Percentiles rank a stretch among this genome's conserved stretches.
These are phyloP conservation scores for Apolygus lucorum DNA, from an alignment of 1,140 invertebrate genomes.

Conservation along the genomic window DNA sequence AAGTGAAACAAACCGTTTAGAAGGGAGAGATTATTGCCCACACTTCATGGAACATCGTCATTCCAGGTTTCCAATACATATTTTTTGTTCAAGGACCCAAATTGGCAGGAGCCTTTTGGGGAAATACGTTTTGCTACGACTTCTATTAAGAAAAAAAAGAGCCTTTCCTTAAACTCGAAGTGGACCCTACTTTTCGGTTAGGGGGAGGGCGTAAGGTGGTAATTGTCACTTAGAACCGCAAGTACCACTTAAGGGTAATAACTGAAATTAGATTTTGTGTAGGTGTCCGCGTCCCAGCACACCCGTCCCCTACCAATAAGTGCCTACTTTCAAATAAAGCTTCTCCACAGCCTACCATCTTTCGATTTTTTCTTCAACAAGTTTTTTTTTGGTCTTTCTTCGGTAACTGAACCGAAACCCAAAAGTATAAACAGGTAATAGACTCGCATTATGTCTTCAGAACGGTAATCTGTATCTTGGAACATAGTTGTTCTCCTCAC, in stretches of 20 bases:
- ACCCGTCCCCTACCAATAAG: not conserved
- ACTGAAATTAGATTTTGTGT: slow-evolving; percentile 15
- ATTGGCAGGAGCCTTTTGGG: not conserved
- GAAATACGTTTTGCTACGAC: not conserved
- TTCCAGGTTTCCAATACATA: not conserved
- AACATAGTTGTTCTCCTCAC: too few relatives aligned
- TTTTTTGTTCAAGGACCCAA: not conserved
- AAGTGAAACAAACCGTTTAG: too few relatives aligned
- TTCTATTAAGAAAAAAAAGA: not conserved
- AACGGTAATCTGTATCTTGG: not conserved
- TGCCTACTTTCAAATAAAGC: slow-evolving; percentile 9
- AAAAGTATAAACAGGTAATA: slow-evolving; percentile 12
- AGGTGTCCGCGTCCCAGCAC: slow-evolving; percentile 6
- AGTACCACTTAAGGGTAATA: slow-evolving; percentile 8
- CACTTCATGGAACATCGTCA: not conserved
- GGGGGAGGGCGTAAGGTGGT: slow-evolving; percentile 5
- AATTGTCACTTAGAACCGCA: slow-evolving; percentile 7
- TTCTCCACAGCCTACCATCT: not conserved
- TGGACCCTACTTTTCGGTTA: not conserved
- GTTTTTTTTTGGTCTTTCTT: not conserved
- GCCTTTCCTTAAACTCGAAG: not conserved
- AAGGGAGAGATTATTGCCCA: not conserved
- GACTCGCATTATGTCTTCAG: not conserved
- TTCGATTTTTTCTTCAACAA: not conserved
- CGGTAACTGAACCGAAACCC: not conserved